These are phyloP conservation scores for Eurystomus gularis DNA, from an alignment of 2,113 vertebrate genomes.

Conservation along the genomic window DNA sequence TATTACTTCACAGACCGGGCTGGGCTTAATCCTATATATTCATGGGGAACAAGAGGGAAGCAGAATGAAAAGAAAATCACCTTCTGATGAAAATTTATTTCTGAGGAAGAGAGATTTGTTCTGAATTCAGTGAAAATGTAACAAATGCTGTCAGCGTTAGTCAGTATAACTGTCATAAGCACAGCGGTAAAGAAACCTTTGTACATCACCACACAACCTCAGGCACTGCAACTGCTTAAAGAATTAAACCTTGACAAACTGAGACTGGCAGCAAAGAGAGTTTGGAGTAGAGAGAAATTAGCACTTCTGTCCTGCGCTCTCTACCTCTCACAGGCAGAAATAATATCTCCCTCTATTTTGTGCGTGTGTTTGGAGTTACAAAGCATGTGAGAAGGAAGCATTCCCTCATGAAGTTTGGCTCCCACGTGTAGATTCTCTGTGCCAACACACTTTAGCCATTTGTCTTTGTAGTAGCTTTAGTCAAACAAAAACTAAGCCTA, in stretches of 20 bases:
- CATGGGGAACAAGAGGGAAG: neutral
- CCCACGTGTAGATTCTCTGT: neutral
- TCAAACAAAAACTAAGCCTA: neutral
- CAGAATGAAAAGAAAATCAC: neutral
- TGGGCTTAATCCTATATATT: neutral
- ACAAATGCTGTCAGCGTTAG: neutral
- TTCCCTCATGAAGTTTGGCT: neutral
- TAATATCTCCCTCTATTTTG: neutral
- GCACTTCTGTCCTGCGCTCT: neutral
- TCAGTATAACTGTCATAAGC: neutral
- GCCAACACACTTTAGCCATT: neutral
- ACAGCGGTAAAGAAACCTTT: neutral
- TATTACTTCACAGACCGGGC: neutral
- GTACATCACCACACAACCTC: neutral
- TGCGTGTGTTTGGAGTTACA: neutral
- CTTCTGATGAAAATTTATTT: neutral
- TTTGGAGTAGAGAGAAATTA: neutral
- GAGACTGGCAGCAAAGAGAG: neutral
- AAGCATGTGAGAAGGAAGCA: neutral
- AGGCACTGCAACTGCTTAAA: neutral
- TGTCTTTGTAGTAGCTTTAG: neutral
- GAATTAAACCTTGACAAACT: neutral
- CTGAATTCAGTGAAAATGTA: neutral
- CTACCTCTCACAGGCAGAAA: neutral
- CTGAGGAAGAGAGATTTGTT: neutral